Evolutionary conservation across 53 echinoderm and acorn worm species (phyloP).

Genomic region (Stichopus horrens): DNA sequence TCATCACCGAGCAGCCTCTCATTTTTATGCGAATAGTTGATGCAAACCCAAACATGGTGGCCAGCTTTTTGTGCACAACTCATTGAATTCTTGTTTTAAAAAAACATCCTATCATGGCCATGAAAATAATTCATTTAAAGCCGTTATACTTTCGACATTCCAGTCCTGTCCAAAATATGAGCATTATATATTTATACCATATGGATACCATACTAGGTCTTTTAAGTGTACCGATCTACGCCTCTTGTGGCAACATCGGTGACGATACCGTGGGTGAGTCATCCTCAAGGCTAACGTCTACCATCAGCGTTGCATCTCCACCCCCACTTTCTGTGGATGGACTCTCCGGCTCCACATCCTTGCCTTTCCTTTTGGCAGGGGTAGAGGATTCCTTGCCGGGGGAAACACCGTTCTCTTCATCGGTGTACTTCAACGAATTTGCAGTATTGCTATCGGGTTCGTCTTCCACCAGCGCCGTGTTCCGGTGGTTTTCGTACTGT

Average conservation of each 20-base stretch:
- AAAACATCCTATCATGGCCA: background rate
- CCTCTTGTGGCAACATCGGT: conserved; percentile 32
- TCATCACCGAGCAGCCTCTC: too few species aligned
- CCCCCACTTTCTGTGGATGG: background rate
- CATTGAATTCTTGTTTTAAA: background rate
- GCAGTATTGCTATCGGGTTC: background rate
- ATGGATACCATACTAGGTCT: background rate
- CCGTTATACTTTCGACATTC: background rate
- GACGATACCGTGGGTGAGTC: conserved; percentile 31
- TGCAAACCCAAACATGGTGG: too few species aligned
- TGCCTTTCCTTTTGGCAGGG: background rate
- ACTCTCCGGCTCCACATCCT: background rate
- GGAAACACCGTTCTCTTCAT: conserved; percentile 17
- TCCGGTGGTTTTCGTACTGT: conserved; percentile 15
- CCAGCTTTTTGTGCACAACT: background rate
- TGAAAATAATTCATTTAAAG: background rate
- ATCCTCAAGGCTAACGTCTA: conserved; percentile 16
- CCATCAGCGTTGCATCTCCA: background rate
- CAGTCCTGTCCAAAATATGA: background rate
- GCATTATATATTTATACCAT: too few species aligned
- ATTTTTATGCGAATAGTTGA: too few species aligned
- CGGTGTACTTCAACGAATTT: conserved; percentile 7
- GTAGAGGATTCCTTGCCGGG: background rate
- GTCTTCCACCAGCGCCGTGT: background rate
- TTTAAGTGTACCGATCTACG: background rate